These are phyloP conservation scores for Eristalis pertinax DNA, from an alignment of 2,888 invertebrate genomes.

Conservation along the genomic window DNA sequence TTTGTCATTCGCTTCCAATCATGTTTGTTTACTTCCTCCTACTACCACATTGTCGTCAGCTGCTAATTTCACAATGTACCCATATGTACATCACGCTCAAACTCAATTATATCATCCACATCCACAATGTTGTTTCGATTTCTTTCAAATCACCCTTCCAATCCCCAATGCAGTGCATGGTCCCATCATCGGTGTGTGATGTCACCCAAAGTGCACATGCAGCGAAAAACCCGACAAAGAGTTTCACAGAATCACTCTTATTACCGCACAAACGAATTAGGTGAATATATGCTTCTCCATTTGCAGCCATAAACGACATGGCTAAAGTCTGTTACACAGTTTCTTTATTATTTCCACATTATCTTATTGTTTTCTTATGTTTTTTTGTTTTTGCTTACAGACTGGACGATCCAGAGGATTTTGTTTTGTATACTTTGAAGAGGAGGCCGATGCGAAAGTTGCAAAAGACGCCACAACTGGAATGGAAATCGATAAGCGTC, in stretches of 20 bases:
- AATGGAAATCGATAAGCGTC: constrained; percentile 95
- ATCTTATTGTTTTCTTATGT: constrained; percentile 7
- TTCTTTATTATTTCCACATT: not conserved
- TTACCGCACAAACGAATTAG: not conserved
- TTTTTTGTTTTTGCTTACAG: constrained; percentile 83
- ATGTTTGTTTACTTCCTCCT: not conserved
- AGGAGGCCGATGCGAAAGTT: constrained; percentile 92
- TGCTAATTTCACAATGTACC: not conserved
- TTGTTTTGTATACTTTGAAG: constrained; percentile 96
- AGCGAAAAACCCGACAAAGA: not conserved
- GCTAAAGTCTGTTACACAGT: no score
- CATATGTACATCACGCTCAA: not conserved
- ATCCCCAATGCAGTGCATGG: not conserved
- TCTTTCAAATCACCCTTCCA: not conserved
- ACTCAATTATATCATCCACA: not conserved
- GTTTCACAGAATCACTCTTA: not conserved
- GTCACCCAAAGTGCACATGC: not conserved
- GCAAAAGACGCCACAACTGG: constrained; percentile 97
- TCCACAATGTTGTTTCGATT: not conserved
- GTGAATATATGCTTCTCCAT: no score
- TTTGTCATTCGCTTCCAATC: not conserved
- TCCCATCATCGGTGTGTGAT: not conserved
- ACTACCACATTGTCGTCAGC: not conserved
- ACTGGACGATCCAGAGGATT: constrained; percentile 97
- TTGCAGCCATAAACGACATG: no score